A percentile compares a stretch with the other conserved stretches of the same genome.
Conservation (phyloP, 2,888 invertebrate species). For the Drosophila longiperda region DNA sequence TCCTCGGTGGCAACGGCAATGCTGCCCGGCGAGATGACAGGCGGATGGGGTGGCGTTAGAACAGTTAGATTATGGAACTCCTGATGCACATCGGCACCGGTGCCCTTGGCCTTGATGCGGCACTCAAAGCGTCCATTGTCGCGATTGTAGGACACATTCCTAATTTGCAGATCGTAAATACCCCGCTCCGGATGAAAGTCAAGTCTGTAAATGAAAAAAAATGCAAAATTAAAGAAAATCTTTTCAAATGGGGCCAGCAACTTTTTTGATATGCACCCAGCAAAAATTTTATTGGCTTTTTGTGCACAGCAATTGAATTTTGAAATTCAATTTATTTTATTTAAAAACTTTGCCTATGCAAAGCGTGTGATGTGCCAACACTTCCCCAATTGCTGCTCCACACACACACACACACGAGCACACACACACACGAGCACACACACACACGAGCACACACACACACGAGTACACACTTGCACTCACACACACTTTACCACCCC, state of each 20-base stretch:
- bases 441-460: background rate
- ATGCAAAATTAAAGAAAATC: background rate
- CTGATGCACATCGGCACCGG: conserved; percentile 92
- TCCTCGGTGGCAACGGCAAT: conserved; percentile 93
- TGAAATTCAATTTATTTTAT: conserved; percentile 65
- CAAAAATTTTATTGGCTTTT: background rate
- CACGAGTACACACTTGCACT: background rate
- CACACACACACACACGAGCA: background rate
- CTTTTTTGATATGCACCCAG: background rate
- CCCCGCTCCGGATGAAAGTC: conserved; percentile 92
- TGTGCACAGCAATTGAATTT: conserved; percentile 27
- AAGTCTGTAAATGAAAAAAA: conserved; percentile 86
- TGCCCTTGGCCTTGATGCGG: conserved; percentile 92
- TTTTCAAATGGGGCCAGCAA: background rate
- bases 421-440: background rate
- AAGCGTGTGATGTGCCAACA: background rate
- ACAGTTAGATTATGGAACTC: conserved; percentile 94
- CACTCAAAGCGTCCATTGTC: conserved; percentile 97
- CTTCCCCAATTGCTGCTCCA: background rate
- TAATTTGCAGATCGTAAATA: conserved; percentile 94
- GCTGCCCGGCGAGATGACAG: conserved; percentile 90
- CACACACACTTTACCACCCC: background rate
- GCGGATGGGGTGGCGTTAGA: conserved; percentile 92
- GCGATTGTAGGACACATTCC: conserved; percentile 94
- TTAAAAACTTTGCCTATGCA: conserved; percentile 37